These are phyloP conservation scores for Todus mexicanus DNA, from an alignment of 2,797 vertebrate genomes.

Conservation along the genomic window DNA sequence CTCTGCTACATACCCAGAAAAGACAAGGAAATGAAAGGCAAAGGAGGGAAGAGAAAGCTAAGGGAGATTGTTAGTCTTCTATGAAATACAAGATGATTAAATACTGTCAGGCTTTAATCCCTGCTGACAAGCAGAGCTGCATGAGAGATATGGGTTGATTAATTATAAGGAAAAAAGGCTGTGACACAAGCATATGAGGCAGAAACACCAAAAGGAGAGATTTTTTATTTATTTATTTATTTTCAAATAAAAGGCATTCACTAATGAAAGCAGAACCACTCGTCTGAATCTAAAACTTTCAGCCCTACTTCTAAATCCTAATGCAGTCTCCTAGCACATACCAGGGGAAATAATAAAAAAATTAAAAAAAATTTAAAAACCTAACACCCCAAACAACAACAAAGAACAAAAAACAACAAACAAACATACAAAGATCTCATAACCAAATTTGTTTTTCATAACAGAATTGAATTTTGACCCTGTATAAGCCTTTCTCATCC, in stretches of 20 bases:
- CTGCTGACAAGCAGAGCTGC: conserved; percentile 26
- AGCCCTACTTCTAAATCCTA: background rate
- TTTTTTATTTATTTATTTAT: conserved; percentile 18
- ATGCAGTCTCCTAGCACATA: background rate
- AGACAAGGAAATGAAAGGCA: conserved; percentile 23
- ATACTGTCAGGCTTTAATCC: conserved; percentile 56
- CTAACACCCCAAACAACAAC: too few relatives aligned
- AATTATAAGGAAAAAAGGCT: conserved; percentile 49
- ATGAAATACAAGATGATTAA: conserved; percentile 61
- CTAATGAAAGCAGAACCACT: conserved; percentile 6
- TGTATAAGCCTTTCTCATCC: background rate
- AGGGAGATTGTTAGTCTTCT: conserved; percentile 32
- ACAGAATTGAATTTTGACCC: background rate
- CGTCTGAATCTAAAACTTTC: background rate
- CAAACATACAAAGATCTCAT: background rate
- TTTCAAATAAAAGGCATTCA: background rate
- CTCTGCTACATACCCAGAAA: background rate
- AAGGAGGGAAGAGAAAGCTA: conserved; percentile 17
- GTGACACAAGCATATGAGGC: conserved; percentile 22
- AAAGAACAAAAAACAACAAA: too few relatives aligned
- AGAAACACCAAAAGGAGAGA: conserved; percentile 24
- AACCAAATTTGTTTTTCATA: background rate
- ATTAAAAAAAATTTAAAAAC: too few relatives aligned
- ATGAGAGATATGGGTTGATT: conserved; percentile 48
- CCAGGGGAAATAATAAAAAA: too few relatives aligned